Evolutionary conservation across 2,888 invertebrate genomes (phyloP).

Genomic region (Caenorhabditis sp.): DNA sequence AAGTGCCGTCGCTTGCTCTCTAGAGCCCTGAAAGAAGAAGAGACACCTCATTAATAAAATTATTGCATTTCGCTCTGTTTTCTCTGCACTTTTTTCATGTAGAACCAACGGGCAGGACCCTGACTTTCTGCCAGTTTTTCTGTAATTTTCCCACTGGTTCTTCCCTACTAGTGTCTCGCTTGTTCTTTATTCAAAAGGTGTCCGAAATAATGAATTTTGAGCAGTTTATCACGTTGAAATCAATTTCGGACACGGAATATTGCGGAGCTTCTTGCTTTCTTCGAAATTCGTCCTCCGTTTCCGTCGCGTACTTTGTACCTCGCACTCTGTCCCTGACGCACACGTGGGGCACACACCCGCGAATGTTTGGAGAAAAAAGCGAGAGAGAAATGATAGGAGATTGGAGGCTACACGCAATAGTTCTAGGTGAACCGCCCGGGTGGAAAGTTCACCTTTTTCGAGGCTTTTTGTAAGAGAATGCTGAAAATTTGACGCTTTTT

Average conservation of each 20-base stretch:
- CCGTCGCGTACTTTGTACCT: conserved; percentile 1
- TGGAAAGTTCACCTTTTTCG: no score
- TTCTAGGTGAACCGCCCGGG: not conserved
- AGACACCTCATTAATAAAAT: not conserved
- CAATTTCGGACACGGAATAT: no score
- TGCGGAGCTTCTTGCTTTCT: no score
- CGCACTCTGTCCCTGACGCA: not conserved
- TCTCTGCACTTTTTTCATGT: not conserved
- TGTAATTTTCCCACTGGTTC: not conserved
- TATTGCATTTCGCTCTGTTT: not conserved
- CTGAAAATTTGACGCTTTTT: no score
- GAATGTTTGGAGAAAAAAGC: not conserved
- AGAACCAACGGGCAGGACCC: conserved; percentile 5
- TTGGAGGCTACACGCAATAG: not conserved
- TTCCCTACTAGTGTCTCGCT: not conserved
- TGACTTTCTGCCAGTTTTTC: no score
- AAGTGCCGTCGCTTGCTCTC: not conserved
- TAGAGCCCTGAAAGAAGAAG: not conserved
- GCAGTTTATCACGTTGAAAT: not conserved
- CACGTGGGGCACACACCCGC: conserved; percentile 5
- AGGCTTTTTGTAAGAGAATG: no score
- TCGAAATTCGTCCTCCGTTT: not conserved
- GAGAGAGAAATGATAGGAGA: conserved; percentile 5
- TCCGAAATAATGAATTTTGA: not conserved
- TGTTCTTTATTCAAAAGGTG: not conserved